Conservation (phyloP, 2,888 invertebrate species). For the Drosophila falleni region DNA sequence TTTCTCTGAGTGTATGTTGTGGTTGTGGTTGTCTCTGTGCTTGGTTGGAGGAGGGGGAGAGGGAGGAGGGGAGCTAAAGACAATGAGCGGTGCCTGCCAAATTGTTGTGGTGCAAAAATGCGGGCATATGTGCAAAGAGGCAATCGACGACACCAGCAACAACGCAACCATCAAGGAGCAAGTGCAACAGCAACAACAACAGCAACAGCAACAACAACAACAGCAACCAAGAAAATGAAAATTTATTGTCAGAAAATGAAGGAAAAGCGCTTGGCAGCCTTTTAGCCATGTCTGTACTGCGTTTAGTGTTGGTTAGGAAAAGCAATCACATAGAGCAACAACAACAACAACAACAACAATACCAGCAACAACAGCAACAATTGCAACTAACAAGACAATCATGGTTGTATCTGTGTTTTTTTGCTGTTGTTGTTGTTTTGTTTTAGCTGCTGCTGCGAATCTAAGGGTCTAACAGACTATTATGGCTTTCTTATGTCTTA, state of each 20-base stretch:
- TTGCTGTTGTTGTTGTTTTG: constrained; percentile 4
- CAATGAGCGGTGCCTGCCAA: constrained; percentile 77
- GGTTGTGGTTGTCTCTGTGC: constrained; percentile 36
- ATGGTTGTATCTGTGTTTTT: constrained; percentile 69
- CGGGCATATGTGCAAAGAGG: constrained; percentile 81
- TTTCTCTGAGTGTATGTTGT: constrained; percentile 6
- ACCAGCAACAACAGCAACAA: constrained; percentile 14
- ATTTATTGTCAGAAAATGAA: constrained; percentile 83
- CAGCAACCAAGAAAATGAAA: constrained; percentile 83
- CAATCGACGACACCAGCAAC: constrained; percentile 79
- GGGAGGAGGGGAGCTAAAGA: constrained; percentile 34
- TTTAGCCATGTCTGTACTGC: constrained; percentile 38
- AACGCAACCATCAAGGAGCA: constrained; percentile 59
- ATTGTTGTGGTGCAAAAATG: constrained; percentile 80
- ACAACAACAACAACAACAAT: constrained; percentile 13
- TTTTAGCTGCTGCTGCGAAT: constrained; percentile 1
- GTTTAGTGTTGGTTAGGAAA: constrained; percentile 57
- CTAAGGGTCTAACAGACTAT: constrained; percentile 47
- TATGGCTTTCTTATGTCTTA: constrained; percentile 48
- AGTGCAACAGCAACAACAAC: constrained; percentile 47
- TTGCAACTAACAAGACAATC: constrained; percentile 67
- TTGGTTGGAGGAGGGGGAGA: not conserved
- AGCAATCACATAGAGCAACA: constrained; percentile 15
- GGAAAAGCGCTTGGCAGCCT: constrained; percentile 61
- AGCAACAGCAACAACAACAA: constrained; percentile 37